Conservation (phyloP, 2,113 vertebrate species). For the cat (Felis catus) region F.catus_Fca126_mat1.0 CM031413.1:1921501-1922000, state of each 20-base stretch:
- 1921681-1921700: not conserved
- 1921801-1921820: not conserved
- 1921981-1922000: not conserved
- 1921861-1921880: not conserved
- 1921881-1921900: not conserved
- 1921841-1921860: not conserved
- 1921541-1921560: too few species aligned
- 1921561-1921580: too few species aligned
- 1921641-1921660: not conserved
- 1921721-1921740: not conserved
- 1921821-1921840: not conserved
- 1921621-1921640: too few species aligned
- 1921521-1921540: too few species aligned
- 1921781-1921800: not conserved
- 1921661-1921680: rapidly evolving
- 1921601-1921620: too few species aligned
- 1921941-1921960: not conserved
- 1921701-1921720: not conserved
- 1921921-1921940: not conserved
- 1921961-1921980: not conserved
- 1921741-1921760: not conserved
- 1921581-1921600: too few species aligned
- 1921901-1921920: not conserved
- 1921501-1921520: too few species aligned
- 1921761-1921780: not conserved